phyloP scores from a whole-genome alignment of 2,888 invertebrate genomes.

The Acronicta psi region DNA sequence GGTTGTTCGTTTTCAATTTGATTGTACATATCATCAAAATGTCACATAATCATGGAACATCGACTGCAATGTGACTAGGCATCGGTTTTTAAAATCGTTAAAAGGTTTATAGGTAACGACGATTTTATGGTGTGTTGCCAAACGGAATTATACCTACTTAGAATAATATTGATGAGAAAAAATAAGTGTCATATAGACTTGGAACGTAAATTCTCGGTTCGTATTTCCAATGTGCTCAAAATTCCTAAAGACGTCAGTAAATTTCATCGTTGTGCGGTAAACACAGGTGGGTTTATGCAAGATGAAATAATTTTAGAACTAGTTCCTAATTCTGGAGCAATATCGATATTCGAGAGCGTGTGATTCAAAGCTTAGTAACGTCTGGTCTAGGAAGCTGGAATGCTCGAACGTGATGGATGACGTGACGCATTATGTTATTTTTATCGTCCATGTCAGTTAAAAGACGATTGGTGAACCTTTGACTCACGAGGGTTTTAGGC shows the following conservation, averaged over 20 bases:
- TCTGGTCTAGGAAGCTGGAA: constrained; percentile 40
- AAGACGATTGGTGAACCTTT: neutral
- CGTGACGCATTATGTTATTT: constrained; percentile 16
- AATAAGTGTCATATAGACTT: constrained; percentile 4
- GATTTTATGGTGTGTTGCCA: neutral
- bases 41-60: constrained; percentile 3
- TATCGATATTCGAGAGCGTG: constrained; percentile 42
- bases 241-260: constrained; percentile 29
- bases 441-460: neutral
- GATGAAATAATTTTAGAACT: constrained; percentile 42
- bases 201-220: constrained; percentile 8
- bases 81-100: neutral
- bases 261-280: constrained; percentile 37
- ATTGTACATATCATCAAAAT: constrained; percentile 11
- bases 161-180: constrained; percentile 1
- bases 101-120: too few relatives aligned
- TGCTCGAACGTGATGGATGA: constrained; percentile 25
- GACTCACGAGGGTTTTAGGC: neutral
- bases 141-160: constrained; percentile 6
- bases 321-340: constrained; percentile 52
- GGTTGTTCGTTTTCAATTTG: too few relatives aligned
- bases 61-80: constrained; percentile 11
- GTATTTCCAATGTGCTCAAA: constrained; percentile 25
- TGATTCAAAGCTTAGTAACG: constrained; percentile 46
- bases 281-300: constrained; percentile 42